Conservation (phyloP, 2,113 vertebrate genomes). For the Toxostoma redivivum region DNA sequence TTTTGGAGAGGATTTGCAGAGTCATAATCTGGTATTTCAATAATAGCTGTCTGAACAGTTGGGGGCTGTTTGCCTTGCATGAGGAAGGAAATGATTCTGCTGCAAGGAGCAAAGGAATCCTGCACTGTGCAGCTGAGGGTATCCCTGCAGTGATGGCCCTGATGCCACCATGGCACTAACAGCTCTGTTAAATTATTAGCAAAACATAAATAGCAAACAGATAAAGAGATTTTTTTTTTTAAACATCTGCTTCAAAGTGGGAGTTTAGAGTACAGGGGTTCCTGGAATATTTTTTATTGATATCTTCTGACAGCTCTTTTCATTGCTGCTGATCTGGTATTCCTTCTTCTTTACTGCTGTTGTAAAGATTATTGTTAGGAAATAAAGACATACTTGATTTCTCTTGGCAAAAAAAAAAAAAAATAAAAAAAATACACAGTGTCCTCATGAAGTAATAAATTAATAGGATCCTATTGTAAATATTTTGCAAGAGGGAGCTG, state of each 20-base stretch:
- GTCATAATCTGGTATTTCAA: neutral
- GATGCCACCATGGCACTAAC: neutral
- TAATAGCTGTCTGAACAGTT: neutral
- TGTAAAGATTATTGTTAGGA: neutral
- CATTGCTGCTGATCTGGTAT: neutral
- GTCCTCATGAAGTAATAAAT: constrained; percentile 1
- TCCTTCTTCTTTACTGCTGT: neutral
- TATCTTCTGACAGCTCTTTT: neutral
- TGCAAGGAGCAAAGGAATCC: neutral
- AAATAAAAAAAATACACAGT: constrained; percentile 35
- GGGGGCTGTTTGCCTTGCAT: neutral
- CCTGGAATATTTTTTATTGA: neutral
- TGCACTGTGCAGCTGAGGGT: neutral
- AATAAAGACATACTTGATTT: constrained; percentile 29
- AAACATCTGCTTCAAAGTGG: neutral
- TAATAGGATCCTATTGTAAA: constrained; percentile 23
- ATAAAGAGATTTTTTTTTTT: neutral
- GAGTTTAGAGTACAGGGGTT: neutral
- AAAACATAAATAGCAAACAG: neutral
- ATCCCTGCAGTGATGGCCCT: neutral
- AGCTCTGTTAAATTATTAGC: neutral
- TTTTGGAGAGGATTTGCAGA: neutral
- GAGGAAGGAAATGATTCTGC: neutral
- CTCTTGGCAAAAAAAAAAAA: constrained; percentile 28
- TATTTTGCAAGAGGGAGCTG: constrained; percentile 2